A percentile compares a stretch with the other conserved stretches of the same genome.
These are phyloP conservation scores for Etheostoma spectabile DNA, from an alignment of 2,113 vertebrate genomes.

Conservation along the genomic window DNA sequence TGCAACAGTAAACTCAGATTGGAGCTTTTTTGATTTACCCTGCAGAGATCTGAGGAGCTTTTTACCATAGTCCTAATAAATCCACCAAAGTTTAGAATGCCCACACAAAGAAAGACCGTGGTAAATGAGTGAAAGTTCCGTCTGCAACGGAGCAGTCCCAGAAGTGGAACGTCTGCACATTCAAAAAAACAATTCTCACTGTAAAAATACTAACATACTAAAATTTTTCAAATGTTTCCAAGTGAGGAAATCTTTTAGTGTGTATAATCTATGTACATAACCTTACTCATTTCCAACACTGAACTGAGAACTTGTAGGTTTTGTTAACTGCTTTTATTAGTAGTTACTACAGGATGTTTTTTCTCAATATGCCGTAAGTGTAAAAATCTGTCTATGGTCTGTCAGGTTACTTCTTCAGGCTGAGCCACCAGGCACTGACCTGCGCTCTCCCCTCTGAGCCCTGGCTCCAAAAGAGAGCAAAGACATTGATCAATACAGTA, in stretches of 20 bases:
- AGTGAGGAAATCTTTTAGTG: neutral
- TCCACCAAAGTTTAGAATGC: too few relatives aligned
- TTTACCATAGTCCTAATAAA: too few relatives aligned
- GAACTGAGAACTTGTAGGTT: neutral
- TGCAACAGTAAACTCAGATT: too few relatives aligned
- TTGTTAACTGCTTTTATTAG: neutral
- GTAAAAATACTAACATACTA: neutral
- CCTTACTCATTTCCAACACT: neutral
- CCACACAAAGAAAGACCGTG: too few relatives aligned
- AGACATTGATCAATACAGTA: neutral
- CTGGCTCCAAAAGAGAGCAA: neutral
- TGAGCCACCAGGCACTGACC: neutral
- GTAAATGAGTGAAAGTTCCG: too few relatives aligned
- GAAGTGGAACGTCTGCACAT: neutral
- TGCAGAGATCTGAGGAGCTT: too few relatives aligned
- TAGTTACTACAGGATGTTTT: neutral
- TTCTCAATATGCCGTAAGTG: neutral
- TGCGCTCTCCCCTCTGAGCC: neutral
- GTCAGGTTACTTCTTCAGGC: neutral
- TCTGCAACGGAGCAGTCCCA: too few relatives aligned
- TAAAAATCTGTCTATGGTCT: neutral
- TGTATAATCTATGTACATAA: neutral
- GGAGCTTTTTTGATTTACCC: too few relatives aligned
- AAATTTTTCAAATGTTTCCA: neutral
- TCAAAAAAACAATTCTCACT: neutral